A percentile compares a stretch with the other conserved stretches of the same genome.
Evolutionary conservation across 2,888 invertebrate genomes (phyloP).

Genomic region (Neoaliturus tenellus): DNA sequence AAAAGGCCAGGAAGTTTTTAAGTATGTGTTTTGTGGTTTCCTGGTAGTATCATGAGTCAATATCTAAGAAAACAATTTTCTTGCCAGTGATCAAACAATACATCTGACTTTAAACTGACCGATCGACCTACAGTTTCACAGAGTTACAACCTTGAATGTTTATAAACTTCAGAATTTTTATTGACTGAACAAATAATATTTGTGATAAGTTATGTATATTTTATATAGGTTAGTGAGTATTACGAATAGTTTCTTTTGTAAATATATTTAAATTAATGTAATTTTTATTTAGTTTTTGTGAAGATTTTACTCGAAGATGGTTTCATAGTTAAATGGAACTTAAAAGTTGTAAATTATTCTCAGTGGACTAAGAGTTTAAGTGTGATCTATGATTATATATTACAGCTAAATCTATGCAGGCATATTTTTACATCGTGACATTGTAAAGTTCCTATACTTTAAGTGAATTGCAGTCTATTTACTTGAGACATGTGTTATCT

Average conservation of each 20-base stretch:
- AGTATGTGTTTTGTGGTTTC: not conserved
- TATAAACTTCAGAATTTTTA: not conserved
- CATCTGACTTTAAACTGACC: not conserved
- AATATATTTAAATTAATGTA: not conserved
- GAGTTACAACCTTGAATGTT: not conserved
- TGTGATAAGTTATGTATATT: conserved; percentile 13
- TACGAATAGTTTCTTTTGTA: not conserved
- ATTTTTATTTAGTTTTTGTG: not conserved
- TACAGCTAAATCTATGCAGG: too few species aligned
- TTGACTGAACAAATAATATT: conserved; percentile 9
- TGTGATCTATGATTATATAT: too few species aligned
- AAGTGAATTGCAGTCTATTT: too few species aligned
- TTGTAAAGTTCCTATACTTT: too few species aligned
- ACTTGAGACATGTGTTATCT: too few species aligned
- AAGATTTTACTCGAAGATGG: not conserved
- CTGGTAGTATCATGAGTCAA: not conserved
- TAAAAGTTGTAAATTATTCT: not conserved
- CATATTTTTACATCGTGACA: too few species aligned
- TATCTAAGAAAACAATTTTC: not conserved
- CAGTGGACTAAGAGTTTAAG: too few species aligned
- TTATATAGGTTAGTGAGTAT: not conserved
- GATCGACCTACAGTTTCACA: not conserved
- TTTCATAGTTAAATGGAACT: not conserved
- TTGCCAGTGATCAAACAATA: not conserved
- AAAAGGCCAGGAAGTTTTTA: too few species aligned